phyloP scores from a whole-genome alignment of 1,140 invertebrate species.

The Thrips palmi region DNA sequence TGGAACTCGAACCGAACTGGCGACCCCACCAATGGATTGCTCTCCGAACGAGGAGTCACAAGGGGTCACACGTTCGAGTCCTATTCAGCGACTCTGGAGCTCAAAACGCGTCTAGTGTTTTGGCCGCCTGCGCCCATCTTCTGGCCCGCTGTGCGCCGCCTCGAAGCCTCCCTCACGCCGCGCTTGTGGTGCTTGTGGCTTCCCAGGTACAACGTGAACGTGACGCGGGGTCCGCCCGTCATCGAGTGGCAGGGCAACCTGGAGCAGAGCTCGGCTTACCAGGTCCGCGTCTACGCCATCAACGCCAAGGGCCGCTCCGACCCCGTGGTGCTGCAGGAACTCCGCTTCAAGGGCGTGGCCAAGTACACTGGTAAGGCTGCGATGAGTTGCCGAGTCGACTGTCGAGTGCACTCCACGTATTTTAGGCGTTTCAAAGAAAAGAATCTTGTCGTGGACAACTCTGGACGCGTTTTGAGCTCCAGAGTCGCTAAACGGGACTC shows the following conservation, averaged over 20 bases:
- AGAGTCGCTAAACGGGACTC: slow-evolving; percentile 9
- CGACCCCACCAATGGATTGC: too few relatives aligned
- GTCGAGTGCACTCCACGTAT: neutral
- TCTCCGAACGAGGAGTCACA: too few relatives aligned
- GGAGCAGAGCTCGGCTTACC: slow-evolving; percentile 26
- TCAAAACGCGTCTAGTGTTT: too few relatives aligned
- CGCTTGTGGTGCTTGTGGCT: too few relatives aligned
- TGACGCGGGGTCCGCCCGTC: slow-evolving; percentile 18
- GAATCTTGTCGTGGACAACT: neutral
- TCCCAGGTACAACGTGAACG: slow-evolving; percentile 20
- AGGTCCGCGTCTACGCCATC: slow-evolving; percentile 34
- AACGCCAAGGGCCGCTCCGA: slow-evolving; percentile 40
- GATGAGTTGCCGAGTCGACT: neutral
- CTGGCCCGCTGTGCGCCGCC: too few relatives aligned
- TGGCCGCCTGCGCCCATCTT: too few relatives aligned
- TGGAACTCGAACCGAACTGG: too few relatives aligned
- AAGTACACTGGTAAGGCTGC: slow-evolving; percentile 21
- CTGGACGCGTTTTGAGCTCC: neutral
- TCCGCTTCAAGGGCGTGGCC: slow-evolving; percentile 39
- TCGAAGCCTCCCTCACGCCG: too few relatives aligned
- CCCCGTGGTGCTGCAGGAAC: slow-evolving; percentile 55
- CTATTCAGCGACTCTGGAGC: too few relatives aligned
- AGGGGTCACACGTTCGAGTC: too few relatives aligned
- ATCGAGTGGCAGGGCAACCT: slow-evolving; percentile 27
- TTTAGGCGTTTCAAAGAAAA: neutral